A percentile compares a stretch with the other conserved stretches of the same genome.
Conservation (phyloP, 1,140 invertebrate species). For the Lanistes nyassanus region DNA sequence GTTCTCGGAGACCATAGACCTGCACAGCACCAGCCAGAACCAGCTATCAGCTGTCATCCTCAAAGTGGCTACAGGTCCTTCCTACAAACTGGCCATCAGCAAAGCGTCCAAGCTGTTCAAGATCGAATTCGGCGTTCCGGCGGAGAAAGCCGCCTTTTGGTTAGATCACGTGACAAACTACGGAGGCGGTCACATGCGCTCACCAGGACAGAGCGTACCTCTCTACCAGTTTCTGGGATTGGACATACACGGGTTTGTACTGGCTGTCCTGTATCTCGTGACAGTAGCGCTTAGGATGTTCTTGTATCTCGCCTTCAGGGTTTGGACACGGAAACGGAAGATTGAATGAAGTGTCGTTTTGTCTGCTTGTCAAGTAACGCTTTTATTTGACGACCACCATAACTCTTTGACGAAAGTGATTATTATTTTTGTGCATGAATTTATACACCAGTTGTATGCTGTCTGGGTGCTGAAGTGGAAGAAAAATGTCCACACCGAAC, state of each 20-base stretch:
- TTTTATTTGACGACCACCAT: too few relatives aligned
- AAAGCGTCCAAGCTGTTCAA: conserved; percentile 44
- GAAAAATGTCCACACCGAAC: too few relatives aligned
- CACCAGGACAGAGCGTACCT: conserved; percentile 30
- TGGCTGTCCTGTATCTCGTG: too few relatives aligned
- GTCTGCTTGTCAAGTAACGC: too few relatives aligned
- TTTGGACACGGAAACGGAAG: too few relatives aligned
- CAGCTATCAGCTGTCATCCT: background rate
- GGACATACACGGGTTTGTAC: conserved; percentile 37
- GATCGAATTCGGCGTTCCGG: conserved; percentile 29
- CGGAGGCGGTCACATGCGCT: conserved; percentile 44
- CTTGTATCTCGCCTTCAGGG: too few relatives aligned
- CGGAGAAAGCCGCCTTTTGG: conserved; percentile 40
- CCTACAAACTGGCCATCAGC: conserved; percentile 38
- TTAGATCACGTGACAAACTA: conserved; percentile 50
- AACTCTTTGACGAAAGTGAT: too few relatives aligned
- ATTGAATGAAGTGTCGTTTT: too few relatives aligned
- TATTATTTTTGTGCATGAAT: too few relatives aligned
- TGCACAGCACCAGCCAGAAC: background rate
- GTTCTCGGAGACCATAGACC: conserved; percentile 29
- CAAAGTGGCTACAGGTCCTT: background rate
- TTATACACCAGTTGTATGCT: too few relatives aligned
- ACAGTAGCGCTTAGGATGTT: too few relatives aligned
- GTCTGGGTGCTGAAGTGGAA: too few relatives aligned
- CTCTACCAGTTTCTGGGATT: conserved; percentile 40